These are phyloP conservation scores for Pristionchus japonicus DNA, from an alignment of 2,888 invertebrate genomes.

Conservation along the genomic window DNA sequence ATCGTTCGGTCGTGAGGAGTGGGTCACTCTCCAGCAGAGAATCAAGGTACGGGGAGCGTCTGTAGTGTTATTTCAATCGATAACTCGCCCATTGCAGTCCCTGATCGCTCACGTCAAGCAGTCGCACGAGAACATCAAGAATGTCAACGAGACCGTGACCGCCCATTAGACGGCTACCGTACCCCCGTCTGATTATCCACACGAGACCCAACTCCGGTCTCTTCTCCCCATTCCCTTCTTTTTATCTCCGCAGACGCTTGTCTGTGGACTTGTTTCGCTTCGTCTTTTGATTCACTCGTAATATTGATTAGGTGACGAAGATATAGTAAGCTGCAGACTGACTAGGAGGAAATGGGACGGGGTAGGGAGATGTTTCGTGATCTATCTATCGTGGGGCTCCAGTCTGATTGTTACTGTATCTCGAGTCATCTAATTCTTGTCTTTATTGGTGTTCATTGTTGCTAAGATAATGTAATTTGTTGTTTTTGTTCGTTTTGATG, in stretches of 20 bases:
- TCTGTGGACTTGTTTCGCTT: conserved; percentile 26
- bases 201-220: not conserved
- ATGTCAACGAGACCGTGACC: conserved; percentile 53
- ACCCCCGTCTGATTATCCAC: not conserved
- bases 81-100: conserved; percentile 6
- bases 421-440: not conserved
- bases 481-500: conserved; percentile 22
- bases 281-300: not conserved
- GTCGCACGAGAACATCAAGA: conserved; percentile 63
- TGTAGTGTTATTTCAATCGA: not conserved
- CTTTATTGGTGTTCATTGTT: conserved; percentile 21
- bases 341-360: conserved; percentile 31
- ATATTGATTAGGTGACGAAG: not conserved
- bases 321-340: conserved; percentile 22
- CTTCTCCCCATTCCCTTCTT: conserved; percentile 9
- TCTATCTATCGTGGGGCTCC: not conserved
- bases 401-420: conserved; percentile 26
- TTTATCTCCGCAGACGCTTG: not conserved
- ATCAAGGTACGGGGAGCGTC: not conserved
- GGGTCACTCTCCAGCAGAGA: conserved; percentile 53
- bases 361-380: conserved; percentile 19
- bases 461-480: conserved; percentile 26
- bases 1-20: conserved; percentile 68
- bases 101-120: conserved; percentile 65
- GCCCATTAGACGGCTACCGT: conserved; percentile 37